phyloP scores from a whole-genome alignment of 2,113 vertebrate species.

The Calonectris borealis region DNA sequence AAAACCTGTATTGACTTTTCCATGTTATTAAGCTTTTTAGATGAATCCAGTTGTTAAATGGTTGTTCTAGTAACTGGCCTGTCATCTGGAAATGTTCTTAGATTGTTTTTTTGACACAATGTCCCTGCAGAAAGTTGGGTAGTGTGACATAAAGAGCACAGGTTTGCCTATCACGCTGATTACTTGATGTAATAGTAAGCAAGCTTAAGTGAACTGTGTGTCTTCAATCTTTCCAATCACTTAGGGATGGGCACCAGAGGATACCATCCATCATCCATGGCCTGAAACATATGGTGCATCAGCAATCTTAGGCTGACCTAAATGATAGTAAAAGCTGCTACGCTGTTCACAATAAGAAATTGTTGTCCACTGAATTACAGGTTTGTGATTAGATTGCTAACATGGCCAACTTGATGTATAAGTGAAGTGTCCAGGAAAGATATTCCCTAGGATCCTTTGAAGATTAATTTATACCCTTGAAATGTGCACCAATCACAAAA shows the following conservation, averaged over 20 bases:
- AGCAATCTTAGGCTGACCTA: slow-evolving; percentile 82
- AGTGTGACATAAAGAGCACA: slow-evolving; percentile 70
- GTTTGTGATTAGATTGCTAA: slow-evolving; percentile 82
- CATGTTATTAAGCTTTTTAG: slow-evolving; percentile 55
- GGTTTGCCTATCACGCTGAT: slow-evolving; percentile 84
- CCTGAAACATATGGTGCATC: slow-evolving; percentile 85
- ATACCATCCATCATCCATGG: slow-evolving; percentile 90
- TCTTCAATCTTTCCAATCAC: slow-evolving; percentile 95
- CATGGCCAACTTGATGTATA: slow-evolving; percentile 77
- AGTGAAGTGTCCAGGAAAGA: slow-evolving; percentile 71
- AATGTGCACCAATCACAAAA: slow-evolving; percentile 75
- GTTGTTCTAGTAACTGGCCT: slow-evolving; percentile 62
- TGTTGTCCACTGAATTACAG: slow-evolving; percentile 80
- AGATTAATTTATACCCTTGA: slow-evolving; percentile 82
- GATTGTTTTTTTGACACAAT: slow-evolving; percentile 72
- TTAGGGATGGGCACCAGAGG: slow-evolving; percentile 87
- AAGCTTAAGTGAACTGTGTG: slow-evolving; percentile 91
- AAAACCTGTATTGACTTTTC: slow-evolving; percentile 54
- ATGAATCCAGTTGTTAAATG: slow-evolving; percentile 53
- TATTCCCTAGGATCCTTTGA: slow-evolving; percentile 72
- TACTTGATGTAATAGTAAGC: slow-evolving; percentile 86
- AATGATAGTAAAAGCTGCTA: slow-evolving; percentile 79
- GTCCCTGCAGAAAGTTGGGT: slow-evolving; percentile 70
- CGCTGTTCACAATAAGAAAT: slow-evolving; percentile 79
- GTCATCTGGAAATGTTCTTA: slow-evolving; percentile 61